Percentiles rank a stretch among this genome's conserved stretches.
These are phyloP conservation scores for Pantherophis vulpinus DNA, from an alignment of 2,797 vertebrate genomes.

Conservation along the genomic window DNA sequence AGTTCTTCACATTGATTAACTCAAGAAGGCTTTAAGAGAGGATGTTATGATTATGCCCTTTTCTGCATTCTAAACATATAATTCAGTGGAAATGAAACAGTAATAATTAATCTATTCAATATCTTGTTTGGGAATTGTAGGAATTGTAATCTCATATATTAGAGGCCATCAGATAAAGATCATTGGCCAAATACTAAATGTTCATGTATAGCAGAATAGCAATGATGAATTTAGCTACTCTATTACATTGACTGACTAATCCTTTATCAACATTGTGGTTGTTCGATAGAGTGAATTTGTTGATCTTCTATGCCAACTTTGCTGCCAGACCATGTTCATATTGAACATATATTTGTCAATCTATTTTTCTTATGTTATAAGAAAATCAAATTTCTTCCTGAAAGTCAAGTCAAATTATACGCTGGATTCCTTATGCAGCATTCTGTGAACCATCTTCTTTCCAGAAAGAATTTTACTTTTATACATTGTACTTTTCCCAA, in stretches of 20 bases:
- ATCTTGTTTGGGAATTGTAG: background rate
- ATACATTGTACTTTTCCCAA: background rate
- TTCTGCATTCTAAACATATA: background rate
- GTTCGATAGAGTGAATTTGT: background rate
- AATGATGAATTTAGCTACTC: background rate
- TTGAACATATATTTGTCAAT: constrained; percentile 42
- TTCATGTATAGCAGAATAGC: background rate
- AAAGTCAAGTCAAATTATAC: constrained; percentile 2
- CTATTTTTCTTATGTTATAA: constrained; percentile 22
- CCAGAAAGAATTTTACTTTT: background rate
- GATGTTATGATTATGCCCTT: background rate
- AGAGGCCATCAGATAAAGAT: background rate
- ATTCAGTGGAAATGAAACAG: background rate
- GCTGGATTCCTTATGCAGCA: background rate
- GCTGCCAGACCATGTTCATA: constrained; percentile 36
- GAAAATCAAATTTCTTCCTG: constrained; percentile 10
- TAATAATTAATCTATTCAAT: background rate
- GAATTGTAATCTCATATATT: background rate
- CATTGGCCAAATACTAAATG: background rate
- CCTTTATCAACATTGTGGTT: background rate
- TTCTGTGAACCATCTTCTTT: background rate
- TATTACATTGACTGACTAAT: background rate
- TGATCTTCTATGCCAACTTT: constrained; percentile 38
- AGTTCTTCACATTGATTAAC: background rate
- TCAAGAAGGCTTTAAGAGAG: background rate